A percentile compares a stretch with the other conserved stretches of the same genome.
phyloP scores from a whole-genome alignment of 1,140 invertebrate genomes.

The Tetramorium simillimum region DNA sequence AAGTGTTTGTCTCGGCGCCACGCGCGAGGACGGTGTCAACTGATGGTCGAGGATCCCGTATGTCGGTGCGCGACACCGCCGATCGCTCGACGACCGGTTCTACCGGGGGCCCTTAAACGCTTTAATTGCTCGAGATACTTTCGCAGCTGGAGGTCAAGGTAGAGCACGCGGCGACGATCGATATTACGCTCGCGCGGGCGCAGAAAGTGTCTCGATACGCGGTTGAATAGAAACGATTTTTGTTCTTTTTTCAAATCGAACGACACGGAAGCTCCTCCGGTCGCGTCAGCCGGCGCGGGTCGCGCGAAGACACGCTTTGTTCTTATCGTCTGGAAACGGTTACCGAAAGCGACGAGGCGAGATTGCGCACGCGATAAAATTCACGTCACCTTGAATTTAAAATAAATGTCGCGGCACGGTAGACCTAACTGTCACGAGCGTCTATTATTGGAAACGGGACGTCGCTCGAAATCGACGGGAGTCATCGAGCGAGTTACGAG shows the following conservation, averaged over 20 bases:
- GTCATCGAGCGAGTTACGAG: constrained; percentile 29
- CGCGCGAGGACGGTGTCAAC: not conserved
- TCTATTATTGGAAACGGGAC: constrained; percentile 38
- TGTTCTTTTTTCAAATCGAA: not conserved
- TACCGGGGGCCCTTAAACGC: constrained; percentile 55
- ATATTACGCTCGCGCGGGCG: constrained; percentile 64
- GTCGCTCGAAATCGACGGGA: constrained; percentile 12
- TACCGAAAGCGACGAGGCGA: not conserved
- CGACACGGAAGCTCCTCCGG: not conserved
- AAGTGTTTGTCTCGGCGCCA: not conserved
- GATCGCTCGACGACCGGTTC: constrained; percentile 23
- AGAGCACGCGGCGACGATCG: constrained; percentile 59
- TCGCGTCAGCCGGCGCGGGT: no score
- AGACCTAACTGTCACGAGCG: not conserved
- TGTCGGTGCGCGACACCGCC: not conserved
- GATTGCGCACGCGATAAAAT: constrained; percentile 29
- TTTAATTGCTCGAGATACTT: constrained; percentile 67
- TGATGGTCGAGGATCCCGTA: not conserved
- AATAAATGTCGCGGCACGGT: constrained; percentile 30
- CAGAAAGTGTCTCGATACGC: constrained; percentile 11
- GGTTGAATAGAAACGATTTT: not conserved
- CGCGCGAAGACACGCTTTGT: not conserved
- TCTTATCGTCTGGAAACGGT: not conserved
- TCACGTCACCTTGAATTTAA: constrained; percentile 48
- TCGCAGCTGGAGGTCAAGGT: constrained; percentile 71